Evolutionary conservation across 2,888 invertebrate genomes (phyloP).

Genomic region (Tipula lateralis): DNA sequence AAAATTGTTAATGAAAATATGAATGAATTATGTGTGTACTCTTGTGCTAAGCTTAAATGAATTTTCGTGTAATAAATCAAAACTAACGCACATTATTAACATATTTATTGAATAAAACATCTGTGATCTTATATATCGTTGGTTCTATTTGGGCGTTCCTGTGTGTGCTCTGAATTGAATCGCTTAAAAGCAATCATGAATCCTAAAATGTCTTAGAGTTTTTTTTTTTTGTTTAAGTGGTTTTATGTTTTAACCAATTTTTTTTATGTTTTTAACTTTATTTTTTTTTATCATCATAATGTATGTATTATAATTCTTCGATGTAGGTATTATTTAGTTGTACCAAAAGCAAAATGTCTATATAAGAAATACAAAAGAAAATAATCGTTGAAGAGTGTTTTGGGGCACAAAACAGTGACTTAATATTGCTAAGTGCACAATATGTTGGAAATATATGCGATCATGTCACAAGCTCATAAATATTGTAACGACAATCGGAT

Average conservation of each 20-base stretch:
- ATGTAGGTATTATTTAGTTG: not conserved
- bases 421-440: not conserved
- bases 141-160: not conserved
- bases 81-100: conserved; percentile 1
- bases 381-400: not conserved
- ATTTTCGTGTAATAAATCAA: not conserved
- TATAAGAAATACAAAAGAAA: not conserved
- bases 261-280: conserved; percentile 3
- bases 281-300: not conserved
- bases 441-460: not conserved
- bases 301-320: conserved; percentile 6
- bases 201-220: not conserved
- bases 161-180: not conserved
- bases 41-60: not conserved
- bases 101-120: not conserved
- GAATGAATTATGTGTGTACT: not conserved
- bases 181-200: conserved; percentile 24
- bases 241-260: conserved; percentile 15
- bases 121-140: not conserved
- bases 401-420: not conserved
- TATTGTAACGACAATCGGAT: not conserved
- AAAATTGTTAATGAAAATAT: conserved; percentile 13
- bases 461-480: not conserved
- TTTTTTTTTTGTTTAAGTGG: not conserved
- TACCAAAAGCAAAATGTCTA: not conserved